phyloP scores from a whole-genome alignment of 2,888 invertebrate genomes.

The Drosophila austrosaltans region DNA sequence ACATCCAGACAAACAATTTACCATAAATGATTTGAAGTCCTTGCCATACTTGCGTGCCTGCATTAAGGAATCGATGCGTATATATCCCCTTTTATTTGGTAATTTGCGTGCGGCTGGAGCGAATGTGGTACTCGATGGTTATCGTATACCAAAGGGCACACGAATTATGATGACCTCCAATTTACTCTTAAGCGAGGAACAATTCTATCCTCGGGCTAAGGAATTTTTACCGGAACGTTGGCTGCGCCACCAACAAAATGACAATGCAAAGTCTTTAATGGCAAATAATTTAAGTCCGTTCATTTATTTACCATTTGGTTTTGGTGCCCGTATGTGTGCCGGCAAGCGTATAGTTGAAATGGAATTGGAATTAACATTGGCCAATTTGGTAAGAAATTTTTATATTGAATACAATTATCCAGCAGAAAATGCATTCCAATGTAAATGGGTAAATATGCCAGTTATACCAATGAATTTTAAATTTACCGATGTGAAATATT shows the following conservation, averaged over 20 bases:
- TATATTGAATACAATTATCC: constrained; percentile 81
- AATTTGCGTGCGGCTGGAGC: constrained; percentile 85
- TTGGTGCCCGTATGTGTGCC: constrained; percentile 85
- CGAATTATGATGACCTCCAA: constrained; percentile 88
- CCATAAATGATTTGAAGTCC: constrained; percentile 82
- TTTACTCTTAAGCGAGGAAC: constrained; percentile 86
- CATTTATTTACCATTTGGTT: constrained; percentile 77
- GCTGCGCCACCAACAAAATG: constrained; percentile 82
- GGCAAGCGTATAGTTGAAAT: constrained; percentile 89
- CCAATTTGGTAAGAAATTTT: constrained; percentile 83
- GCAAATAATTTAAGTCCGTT: constrained; percentile 59
- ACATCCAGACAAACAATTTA: constrained; percentile 81
- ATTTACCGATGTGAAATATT: constrained; percentile 63
- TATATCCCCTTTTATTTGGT: constrained; percentile 86
- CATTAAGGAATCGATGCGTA: constrained; percentile 88
- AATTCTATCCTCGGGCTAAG: constrained; percentile 86
- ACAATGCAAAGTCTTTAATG: constrained; percentile 85
- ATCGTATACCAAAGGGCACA: constrained; percentile 86
- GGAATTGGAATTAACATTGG: constrained; percentile 86
- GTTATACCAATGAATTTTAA: constrained; percentile 81
- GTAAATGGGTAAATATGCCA: constrained; percentile 74
- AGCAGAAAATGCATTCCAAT: constrained; percentile 68
- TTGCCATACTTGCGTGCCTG: constrained; percentile 88
- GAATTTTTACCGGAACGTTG: constrained; percentile 91
- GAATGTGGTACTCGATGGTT: constrained; percentile 86